Evolutionary conservation across 2,797 vertebrate species (phyloP), one percentile per base, ranked within the genome.

Genomic region (Lindbergichthys nudifrons): DNA sequence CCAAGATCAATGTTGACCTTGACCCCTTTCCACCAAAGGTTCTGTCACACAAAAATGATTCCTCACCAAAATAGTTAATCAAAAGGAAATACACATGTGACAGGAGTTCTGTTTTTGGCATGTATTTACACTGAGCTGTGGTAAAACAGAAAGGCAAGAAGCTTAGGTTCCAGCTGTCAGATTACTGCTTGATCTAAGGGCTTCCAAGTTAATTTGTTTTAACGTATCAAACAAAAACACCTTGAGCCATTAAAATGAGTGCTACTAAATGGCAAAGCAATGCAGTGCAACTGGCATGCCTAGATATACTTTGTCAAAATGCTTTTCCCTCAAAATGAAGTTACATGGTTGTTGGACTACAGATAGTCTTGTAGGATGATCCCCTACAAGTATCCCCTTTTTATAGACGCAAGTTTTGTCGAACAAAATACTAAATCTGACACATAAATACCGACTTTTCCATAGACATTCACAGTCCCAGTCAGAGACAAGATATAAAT

Each of bases 121-220:
- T 42, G 26, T n/a, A 13, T 66, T 66, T 58, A 54, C 51, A 5
- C 61, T 51, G 51, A 61, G 58, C 21, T 50, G 23, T 48, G 39
- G 18, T 62, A 13, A 58, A 18, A 74, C 50, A 60, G 39, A 73
- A 60, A 70, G 4, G 41, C 42, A 36, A 45, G 45, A 45, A 48
- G 41, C 21, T 64, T 18, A 58, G 1, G 14, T 73, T 72, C 51
- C 60, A 73, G 61, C 76, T 86, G 78, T 81, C 79, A 77, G 79
- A 85, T 87, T 78, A 86, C 39, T 5, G 21, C 9, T 26, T 65
- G 58, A 77, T 82, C 68, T 65, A 48, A 70, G 51, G n/a, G 43
- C 59, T 74, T 56, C 23, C 15, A 82, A 74, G 84, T 82, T 69
- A 70, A 66, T 60, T 61, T 43, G 54, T 74, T 81, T 76, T 30